These are phyloP conservation scores for Tychaedon coryphoeus DNA, from an alignment of 2,113 vertebrate genomes.

Conservation along the genomic window DNA sequence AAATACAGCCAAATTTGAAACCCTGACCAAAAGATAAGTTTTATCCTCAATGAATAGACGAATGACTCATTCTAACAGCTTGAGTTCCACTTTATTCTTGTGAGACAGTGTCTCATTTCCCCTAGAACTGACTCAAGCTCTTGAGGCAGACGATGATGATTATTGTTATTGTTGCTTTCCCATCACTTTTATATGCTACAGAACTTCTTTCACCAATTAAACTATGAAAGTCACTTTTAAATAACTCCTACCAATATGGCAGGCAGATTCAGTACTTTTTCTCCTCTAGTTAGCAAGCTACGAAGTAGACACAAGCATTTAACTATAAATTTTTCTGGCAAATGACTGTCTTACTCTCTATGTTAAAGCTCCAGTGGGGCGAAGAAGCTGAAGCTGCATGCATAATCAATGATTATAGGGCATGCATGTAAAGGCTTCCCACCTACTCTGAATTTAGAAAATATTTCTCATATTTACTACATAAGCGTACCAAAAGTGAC, in stretches of 20 bases:
- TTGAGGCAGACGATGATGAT: not conserved
- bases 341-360: not conserved
- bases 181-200: not conserved
- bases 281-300: not conserved
- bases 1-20: not conserved
- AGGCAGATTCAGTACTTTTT: not conserved
- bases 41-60: not conserved
- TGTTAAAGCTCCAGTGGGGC: not conserved
- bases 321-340: not conserved
- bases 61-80: not conserved
- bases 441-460: slow-evolving; percentile 11
- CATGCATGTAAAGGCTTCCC: not conserved
- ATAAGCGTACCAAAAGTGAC: not conserved
- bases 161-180: not conserved
- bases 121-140: not conserved
- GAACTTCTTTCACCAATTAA: not conserved
- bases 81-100: not conserved
- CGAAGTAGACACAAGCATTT: not conserved
- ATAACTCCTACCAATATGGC: not conserved
- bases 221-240: not conserved
- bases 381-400: not conserved
- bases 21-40: not conserved
- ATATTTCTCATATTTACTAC: slow-evolving; percentile 9
- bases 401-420: slow-evolving; percentile 12
- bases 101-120: not conserved